Evolutionary conservation across 1,140 invertebrate species (phyloP).

Genomic region (Penaeus indicus): DNA sequence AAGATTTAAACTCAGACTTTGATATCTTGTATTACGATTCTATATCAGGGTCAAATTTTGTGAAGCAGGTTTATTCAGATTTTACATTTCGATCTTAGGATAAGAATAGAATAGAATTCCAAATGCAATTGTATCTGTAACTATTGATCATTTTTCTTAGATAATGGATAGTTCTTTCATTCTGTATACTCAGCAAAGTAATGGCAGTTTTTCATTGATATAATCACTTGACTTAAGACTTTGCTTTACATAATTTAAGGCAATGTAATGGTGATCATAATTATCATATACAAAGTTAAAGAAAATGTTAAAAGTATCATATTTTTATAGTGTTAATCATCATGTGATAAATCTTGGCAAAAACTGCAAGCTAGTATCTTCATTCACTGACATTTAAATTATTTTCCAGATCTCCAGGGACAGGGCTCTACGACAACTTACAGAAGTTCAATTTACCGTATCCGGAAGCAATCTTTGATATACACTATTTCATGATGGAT

Average conservation of each 20-base stretch:
- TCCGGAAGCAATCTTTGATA: conserved; percentile 94
- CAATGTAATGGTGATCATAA: too few relatives aligned
- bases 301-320: not conserved
- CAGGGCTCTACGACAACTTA: conserved; percentile 93
- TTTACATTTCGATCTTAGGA: too few relatives aligned
- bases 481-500: conserved; percentile 84
- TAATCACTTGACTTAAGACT: not conserved
- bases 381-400: not conserved
- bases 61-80: too few relatives aligned
- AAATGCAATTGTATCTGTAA: too few relatives aligned
- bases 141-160: too few relatives aligned
- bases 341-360: not conserved
- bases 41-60: too few relatives aligned
- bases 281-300: not conserved
- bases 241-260: not conserved
- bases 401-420: conserved; percentile 81
- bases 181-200: too few relatives aligned
- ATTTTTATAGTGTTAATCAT: not conserved
- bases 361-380: not conserved
- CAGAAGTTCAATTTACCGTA: conserved; percentile 92
- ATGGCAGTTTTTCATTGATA: too few relatives aligned
- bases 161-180: too few relatives aligned
- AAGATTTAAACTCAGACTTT: too few relatives aligned
- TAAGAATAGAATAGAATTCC: too few relatives aligned
- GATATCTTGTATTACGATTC: too few relatives aligned